These are phyloP conservation scores for Spilosoma lubricipeda DNA, from an alignment of 2,888 invertebrate genomes.

Conservation along the genomic window DNA sequence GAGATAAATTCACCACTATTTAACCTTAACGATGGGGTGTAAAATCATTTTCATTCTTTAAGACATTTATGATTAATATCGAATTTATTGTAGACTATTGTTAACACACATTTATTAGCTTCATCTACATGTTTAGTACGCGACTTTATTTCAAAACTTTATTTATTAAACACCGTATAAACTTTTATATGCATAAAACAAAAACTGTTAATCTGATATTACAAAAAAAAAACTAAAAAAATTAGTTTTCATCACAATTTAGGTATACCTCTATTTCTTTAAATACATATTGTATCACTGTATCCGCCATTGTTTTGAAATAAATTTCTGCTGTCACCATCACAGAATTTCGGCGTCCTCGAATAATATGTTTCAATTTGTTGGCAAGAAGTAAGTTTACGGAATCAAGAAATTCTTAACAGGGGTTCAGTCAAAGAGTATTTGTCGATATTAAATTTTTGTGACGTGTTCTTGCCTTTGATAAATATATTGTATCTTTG, in stretches of 20 bases:
- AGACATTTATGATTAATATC: no score
- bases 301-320: slow-evolving; percentile 29
- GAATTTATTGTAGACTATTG: no score
- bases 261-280: not conserved
- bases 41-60: no score
- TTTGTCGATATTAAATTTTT: slow-evolving; percentile 57
- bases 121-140: no score
- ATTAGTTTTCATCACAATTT: not conserved
- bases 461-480: slow-evolving; percentile 22
- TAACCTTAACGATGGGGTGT: no score
- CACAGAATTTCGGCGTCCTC: slow-evolving; percentile 22
- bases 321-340: slow-evolving; percentile 29
- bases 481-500: slow-evolving; percentile 18
- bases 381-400: slow-evolving; percentile 50
- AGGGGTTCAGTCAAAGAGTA: slow-evolving; percentile 50
- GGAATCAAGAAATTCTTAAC: slow-evolving; percentile 52
- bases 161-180: no score
- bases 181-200: no score
- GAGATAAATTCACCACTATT: no score
- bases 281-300: slow-evolving; percentile 8
- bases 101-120: no score
- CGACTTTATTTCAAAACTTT: no score
- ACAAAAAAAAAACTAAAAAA: no score
- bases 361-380: slow-evolving; percentile 60
- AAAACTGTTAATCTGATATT: no score